A percentile compares a stretch with the other conserved stretches of the same genome.
These are phyloP conservation scores for Scelioninae gen. 1 DNA, from an alignment of 2,888 invertebrate genomes.

Conservation along the genomic window DNA sequence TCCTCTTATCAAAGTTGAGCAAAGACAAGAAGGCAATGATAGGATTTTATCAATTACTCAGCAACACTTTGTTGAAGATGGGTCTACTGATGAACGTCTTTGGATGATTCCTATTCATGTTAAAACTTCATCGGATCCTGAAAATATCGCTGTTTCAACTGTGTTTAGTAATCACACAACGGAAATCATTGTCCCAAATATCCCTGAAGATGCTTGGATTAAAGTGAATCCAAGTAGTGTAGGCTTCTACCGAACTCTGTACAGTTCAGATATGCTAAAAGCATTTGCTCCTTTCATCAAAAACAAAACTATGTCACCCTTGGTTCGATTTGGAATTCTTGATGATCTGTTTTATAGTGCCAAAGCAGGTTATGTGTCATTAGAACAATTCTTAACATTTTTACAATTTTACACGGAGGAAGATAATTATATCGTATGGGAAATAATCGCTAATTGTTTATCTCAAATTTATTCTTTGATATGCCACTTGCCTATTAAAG, in stretches of 20 bases:
- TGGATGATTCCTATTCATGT: slow-evolving; percentile 90
- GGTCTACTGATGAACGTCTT: slow-evolving; percentile 84
- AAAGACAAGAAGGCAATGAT: slow-evolving; percentile 86
- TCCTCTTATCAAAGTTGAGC: slow-evolving; percentile 90
- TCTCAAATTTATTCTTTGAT: slow-evolving; percentile 89
- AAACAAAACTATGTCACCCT: slow-evolving; percentile 91
- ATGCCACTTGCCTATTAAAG: slow-evolving; percentile 91
- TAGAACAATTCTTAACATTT: slow-evolving; percentile 92
- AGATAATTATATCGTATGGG: slow-evolving; percentile 97
- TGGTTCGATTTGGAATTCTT: slow-evolving; percentile 94
- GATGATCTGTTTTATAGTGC: slow-evolving; percentile 97
- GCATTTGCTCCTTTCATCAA: slow-evolving; percentile 92
- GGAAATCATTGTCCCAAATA: slow-evolving; percentile 89
- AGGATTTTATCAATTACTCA: slow-evolving; percentile 90
- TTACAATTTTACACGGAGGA: slow-evolving; percentile 93
- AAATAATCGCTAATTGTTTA: slow-evolving; percentile 91
- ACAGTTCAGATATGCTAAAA: slow-evolving; percentile 90
- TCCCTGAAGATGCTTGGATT: slow-evolving; percentile 91
- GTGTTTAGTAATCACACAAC: slow-evolving; percentile 88
- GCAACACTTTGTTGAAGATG: slow-evolving; percentile 95
- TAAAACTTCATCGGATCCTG: slow-evolving; percentile 90
- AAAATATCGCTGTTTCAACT: slow-evolving; percentile 84
- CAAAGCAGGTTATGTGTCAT: slow-evolving; percentile 93
- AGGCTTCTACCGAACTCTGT: slow-evolving; percentile 95
- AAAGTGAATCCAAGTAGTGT: slow-evolving; percentile 95